Evolutionary conservation across 2,797 vertebrate genomes (phyloP).

Genomic region (Dipus sagitta): DNA sequence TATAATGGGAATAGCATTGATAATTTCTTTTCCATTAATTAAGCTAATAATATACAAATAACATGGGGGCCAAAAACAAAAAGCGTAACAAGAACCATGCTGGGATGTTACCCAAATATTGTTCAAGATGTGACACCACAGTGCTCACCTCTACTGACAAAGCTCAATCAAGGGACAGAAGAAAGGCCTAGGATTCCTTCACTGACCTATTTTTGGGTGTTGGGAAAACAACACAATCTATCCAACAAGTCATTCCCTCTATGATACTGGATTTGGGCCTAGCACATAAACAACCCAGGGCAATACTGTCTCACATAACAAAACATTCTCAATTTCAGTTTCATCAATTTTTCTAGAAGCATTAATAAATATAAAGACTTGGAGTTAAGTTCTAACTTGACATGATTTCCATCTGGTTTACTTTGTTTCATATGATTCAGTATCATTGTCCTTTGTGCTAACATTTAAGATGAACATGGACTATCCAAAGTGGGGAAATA

Average conservation of each 20-base stretch:
- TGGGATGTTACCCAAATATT: not conserved
- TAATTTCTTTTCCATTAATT: not conserved
- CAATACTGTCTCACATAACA: not conserved
- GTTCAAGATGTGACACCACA: not conserved
- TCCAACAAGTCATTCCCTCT: not conserved
- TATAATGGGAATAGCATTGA: not conserved
- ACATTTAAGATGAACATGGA: not conserved
- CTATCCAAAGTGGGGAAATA: not conserved
- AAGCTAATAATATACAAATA: not conserved
- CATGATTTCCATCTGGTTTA: not conserved
- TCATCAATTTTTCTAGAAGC: not conserved
- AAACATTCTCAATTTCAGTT: not conserved
- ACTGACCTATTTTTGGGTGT: not conserved
- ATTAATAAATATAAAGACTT: not conserved
- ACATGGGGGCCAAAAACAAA: not conserved
- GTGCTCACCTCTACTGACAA: not conserved
- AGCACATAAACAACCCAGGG: not conserved
- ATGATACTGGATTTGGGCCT: not conserved
- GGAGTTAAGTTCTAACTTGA: not conserved
- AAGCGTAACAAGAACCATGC: not conserved
- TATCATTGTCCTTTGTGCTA: accelerated
- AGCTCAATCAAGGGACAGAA: not conserved
- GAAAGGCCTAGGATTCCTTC: not conserved
- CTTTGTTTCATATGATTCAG: not conserved
- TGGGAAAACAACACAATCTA: not conserved